Conservation (phyloP, 2,113 vertebrate genomes). For the Myanophis thanlyinensis region DNA sequence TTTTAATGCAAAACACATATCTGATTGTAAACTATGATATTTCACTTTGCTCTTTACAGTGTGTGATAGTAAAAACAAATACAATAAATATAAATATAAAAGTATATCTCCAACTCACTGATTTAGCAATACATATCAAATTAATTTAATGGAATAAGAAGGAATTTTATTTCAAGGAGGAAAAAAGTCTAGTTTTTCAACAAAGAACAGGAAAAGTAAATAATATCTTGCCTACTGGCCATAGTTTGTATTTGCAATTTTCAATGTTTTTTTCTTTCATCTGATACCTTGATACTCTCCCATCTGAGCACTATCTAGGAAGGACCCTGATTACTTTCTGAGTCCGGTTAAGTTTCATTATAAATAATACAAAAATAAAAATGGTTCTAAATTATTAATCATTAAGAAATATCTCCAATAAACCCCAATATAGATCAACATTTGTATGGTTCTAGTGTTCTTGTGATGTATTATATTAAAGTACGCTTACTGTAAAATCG, state of each 20-base stretch:
- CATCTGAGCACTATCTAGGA: neutral
- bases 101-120: neutral
- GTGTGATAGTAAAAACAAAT: neutral
- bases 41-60: neutral
- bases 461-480: constrained; percentile 41
- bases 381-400: constrained; percentile 25
- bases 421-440: constrained; percentile 47
- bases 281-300: neutral
- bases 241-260: neutral
- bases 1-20: neutral
- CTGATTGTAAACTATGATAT: neutral
- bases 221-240: neutral
- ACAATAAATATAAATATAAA: neutral
- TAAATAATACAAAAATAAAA: neutral
- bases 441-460: constrained; percentile 35
- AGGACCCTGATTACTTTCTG: neutral
- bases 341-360: neutral
- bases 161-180: neutral
- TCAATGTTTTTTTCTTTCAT: neutral
- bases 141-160: neutral
- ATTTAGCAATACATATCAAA: neutral
- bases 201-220: neutral
- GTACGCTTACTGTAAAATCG: constrained; percentile 80
- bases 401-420: constrained; percentile 51
- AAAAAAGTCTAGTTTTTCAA: neutral